phyloP scores from a whole-genome alignment of 2,113 vertebrate species.

The Boulengeromyrus knoepffleri region DNA sequence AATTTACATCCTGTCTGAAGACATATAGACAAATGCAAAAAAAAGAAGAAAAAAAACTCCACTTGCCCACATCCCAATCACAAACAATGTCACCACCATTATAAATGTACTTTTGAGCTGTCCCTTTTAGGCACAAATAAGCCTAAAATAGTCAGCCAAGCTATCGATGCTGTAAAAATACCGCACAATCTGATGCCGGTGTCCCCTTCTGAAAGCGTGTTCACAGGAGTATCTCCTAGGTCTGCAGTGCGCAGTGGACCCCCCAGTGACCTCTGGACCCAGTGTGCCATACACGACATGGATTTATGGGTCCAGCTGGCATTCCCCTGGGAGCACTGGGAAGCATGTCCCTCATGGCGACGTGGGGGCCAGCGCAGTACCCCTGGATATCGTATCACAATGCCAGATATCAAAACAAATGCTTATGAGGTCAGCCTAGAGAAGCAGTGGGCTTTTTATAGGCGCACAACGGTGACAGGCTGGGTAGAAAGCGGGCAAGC shows the following conservation, averaged over 20 bases:
- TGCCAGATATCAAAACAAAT: slow-evolving; percentile 32
- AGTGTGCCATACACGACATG: not conserved
- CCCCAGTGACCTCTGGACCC: not conserved
- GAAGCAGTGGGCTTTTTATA: slow-evolving; percentile 26
- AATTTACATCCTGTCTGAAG: slow-evolving; percentile 44
- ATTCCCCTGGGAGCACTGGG: not conserved
- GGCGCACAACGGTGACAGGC: not conserved
- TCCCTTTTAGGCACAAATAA: not conserved
- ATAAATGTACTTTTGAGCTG: not conserved
- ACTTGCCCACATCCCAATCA: not conserved
- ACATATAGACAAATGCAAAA: not conserved
- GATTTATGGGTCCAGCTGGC: not conserved
- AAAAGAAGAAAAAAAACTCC: not conserved
- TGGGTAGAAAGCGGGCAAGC: not conserved
- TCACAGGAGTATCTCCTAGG: not conserved
- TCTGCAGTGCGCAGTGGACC: not conserved
- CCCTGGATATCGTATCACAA: slow-evolving; percentile 18
- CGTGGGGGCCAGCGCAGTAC: not conserved
- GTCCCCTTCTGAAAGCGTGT: not conserved
- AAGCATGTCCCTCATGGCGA: slow-evolving; percentile 5
- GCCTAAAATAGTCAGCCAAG: not conserved
- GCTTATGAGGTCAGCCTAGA: slow-evolving; percentile 27
- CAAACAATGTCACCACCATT: not conserved
- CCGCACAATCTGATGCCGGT: not conserved
- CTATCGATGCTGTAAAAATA: not conserved